phyloP scores from a whole-genome alignment of 1,140 invertebrate species.

The Himalopsyche phryganea region DNA sequence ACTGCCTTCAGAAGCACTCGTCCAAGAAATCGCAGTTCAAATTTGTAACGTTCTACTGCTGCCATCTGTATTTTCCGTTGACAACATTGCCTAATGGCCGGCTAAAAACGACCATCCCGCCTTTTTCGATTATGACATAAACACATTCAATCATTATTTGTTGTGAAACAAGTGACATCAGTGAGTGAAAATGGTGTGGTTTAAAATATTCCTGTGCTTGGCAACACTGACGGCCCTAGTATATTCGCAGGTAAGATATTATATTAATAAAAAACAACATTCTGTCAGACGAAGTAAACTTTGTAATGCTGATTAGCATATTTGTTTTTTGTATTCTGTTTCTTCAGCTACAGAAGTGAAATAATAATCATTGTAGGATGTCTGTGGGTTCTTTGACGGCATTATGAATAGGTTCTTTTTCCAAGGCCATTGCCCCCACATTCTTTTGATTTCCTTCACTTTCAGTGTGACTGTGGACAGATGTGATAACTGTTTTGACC shows the following conservation, averaged over 20 bases:
- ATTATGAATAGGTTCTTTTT: too few species aligned
- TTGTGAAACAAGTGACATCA: constrained; percentile 6
- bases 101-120: background rate
- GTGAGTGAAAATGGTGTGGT: constrained; percentile 21
- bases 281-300: too few species aligned
- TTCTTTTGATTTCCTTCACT: constrained; percentile 2
- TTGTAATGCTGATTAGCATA: too few species aligned
- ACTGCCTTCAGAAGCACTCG: constrained; percentile 13
- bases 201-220: constrained; percentile 19
- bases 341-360: too few species aligned
- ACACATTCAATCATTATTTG: background rate
- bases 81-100: constrained; percentile 1
- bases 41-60: background rate
- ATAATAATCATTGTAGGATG: too few species aligned
- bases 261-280: too few species aligned
- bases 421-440: constrained; percentile 7
- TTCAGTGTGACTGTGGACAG: background rate
- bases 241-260: constrained; percentile 16
- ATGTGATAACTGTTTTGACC: too few species aligned
- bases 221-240: constrained; percentile 19
- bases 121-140: constrained; percentile 2
- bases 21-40: background rate
- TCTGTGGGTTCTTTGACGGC: too few species aligned
- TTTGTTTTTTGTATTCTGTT: too few species aligned
- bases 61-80: background rate